A percentile compares a stretch with the other conserved stretches of the same genome.
These are phyloP conservation scores for Trematomus bernacchii DNA, from an alignment of 2,797 vertebrate genomes.

Conservation along the genomic window DNA sequence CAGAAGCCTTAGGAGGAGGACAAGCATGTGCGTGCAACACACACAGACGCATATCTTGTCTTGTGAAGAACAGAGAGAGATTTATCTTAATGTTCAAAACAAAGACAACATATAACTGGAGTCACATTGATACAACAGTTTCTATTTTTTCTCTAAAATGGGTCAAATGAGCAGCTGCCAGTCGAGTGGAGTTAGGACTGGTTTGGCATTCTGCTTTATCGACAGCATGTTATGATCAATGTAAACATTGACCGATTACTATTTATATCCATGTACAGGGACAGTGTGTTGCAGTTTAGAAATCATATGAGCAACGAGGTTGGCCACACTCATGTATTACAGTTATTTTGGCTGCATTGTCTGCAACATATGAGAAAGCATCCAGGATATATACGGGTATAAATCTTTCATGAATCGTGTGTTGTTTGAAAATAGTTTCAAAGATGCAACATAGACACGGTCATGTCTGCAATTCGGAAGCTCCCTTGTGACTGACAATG, in stretches of 20 bases:
- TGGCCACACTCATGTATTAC: constrained; percentile 19
- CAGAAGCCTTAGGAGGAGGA: constrained; percentile 49
- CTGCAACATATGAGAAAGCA: background rate
- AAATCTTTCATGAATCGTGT: background rate
- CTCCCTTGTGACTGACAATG: constrained; percentile 4
- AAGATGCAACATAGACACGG: constrained; percentile 14
- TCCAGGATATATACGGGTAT: background rate
- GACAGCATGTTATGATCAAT: constrained; percentile 56
- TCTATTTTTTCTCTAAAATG: constrained; percentile 47
- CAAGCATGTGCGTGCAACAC: constrained; percentile 19
- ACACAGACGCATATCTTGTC: constrained; percentile 23
- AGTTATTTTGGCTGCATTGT: constrained; percentile 5
- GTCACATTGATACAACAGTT: constrained; percentile 54
- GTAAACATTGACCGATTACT: constrained; percentile 52
- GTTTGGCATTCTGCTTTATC: constrained; percentile 53
- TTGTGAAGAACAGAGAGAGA: constrained; percentile 53
- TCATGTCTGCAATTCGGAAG: constrained; percentile 9
- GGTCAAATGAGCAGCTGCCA: constrained; percentile 55
- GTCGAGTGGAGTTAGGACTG: constrained; percentile 15
- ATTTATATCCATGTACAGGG: constrained; percentile 48
- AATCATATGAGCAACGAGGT: constrained; percentile 11
- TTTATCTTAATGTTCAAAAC: constrained; percentile 52
- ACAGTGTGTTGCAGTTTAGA: constrained; percentile 28
- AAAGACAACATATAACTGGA: constrained; percentile 58
- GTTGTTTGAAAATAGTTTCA: background rate